Base-by-base conservation (phyloP, 2,888 invertebrate genomes). In the Xanthorhoe spadicearia region DNA sequence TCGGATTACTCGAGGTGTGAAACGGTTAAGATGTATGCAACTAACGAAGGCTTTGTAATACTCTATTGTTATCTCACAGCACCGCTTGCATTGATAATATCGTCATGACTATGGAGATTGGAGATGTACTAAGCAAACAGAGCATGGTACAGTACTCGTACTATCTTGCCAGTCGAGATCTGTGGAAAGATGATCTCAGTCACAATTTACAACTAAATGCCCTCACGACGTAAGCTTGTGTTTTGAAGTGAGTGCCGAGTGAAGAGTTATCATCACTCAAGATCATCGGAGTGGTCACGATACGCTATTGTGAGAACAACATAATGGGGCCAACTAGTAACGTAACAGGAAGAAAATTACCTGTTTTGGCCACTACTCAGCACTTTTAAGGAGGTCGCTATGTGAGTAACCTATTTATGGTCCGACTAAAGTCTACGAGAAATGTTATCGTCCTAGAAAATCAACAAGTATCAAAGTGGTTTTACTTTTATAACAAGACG, bases 201-300 rank as follows among this genome's bases (percentile, higher is more conserved):
- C 78, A 82, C 83, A 84, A 81, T 84, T 81, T 79, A 85, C 82
- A 85, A 86, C 85, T 84, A 86, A 85, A 83, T 82, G 77, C 74
- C 77, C 82, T 85, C 86, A 87, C 87, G 87, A 86, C 75, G 76
- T 77, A 75, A 77, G 78, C 70, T 77, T 78, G 74, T 76, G 75
- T 77, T 80, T 74, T 74, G 72, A 79, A 83, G 80, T 77, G 77
- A 85, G 79, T 76, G 81, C 78, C 68, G 77, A 82, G 78, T 78
- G 76, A 78, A 74, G 79, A 81, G 82, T 83, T 88, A 91, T 92
- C 91, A 76, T 73, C 69, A 79, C 83, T 84, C 78, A 83, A 75
- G 82, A 90, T 91, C 90, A 78, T 79, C 78, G 78, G 77, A 78
- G 77, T 76, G 81, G 91, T 91, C 91, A 91, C 91, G 89, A 89